Percentiles rank a stretch among this genome's conserved stretches.
Evolutionary conservation across 2,797 vertebrate species (phyloP).

Genomic region (Gobio occitaniae): DNA sequence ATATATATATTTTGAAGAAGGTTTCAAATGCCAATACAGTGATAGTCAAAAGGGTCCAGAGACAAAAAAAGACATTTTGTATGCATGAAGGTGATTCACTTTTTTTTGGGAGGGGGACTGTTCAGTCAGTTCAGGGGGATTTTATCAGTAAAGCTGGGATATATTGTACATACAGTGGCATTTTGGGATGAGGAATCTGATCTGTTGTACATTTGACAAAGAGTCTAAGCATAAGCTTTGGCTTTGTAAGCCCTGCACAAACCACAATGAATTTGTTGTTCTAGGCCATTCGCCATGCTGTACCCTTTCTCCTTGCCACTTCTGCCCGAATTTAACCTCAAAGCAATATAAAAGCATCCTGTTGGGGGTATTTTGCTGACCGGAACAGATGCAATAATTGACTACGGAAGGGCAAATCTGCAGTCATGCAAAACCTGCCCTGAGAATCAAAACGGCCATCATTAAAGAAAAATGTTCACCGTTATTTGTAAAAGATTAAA

Average conservation of each 20-base stretch:
- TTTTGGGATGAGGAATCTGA: slow-evolving; percentile 46
- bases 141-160: slow-evolving; percentile 1
- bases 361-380: slow-evolving; percentile 72
- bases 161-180: slow-evolving; percentile 44
- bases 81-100: background rate
- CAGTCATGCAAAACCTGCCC: slow-evolving; percentile 68
- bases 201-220: slow-evolving; percentile 54
- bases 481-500: background rate
- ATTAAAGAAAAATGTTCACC: background rate
- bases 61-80: background rate
- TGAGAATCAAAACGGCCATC: background rate
- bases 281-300: slow-evolving; percentile 66
- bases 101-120: background rate
- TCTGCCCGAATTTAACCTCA: slow-evolving; percentile 76
- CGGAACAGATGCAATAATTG: slow-evolving; percentile 70
- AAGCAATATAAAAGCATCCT: slow-evolving; percentile 70
- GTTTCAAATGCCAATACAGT: background rate
- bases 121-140: background rate
- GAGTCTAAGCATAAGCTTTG: slow-evolving; percentile 57
- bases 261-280: slow-evolving; percentile 76
- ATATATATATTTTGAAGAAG: background rate
- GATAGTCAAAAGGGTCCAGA: background rate
- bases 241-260: slow-evolving; percentile 49
- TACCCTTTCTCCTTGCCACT: slow-evolving; percentile 76
- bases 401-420: slow-evolving; percentile 71